Base-by-base conservation (phyloP, 1,140 invertebrate genomes). In the Augochlora pura region DNA sequence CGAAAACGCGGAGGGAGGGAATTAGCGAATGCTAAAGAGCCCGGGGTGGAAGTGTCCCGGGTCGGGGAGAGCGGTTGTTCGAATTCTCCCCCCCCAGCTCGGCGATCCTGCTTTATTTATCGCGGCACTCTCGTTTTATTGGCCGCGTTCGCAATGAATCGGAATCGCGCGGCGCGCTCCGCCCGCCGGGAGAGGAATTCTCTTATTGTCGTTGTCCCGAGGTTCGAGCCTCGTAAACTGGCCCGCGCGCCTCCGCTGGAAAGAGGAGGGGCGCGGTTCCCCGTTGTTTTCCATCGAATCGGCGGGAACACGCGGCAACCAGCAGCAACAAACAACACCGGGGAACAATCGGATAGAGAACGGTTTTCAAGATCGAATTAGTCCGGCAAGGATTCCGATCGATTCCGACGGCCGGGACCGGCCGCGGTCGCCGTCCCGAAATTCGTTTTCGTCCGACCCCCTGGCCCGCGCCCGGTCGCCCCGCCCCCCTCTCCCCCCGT, bases 1-100 rank as follows among this genome's bases (percentile, higher is more conserved):
- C 32, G 59, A 64, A 64, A 46, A 87, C 75, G 39, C 27, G n/a
- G 60, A 66, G 10, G 25, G 25, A 6, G 9, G 79, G 62, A 87
- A 85, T 87, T 83, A 85, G 79, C 67, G 76, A 83, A 85, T 83
- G 73, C 76, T 80, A 88, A 88, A 88, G 82, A 88, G 84, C 81
- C 87, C 16, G 49, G 82, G 49, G 82, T 66, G 73, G 71, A 38
- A 80, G 64, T 63, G 54, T n/a, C 23, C 21, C 39, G 23, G 60
- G 42, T 46, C 39, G 62, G 25, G 62, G n/a, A n/a, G n/a, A n/a
- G 49, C 63, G 54, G 32, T 21, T 60, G 46, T n/a, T 18, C 32
- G 54, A n/a, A n/a, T n/a, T n/a, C n/a, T n/a, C n/a, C n/a, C 8
- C 21, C 39, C 25, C n/a, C 54, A 18, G 46, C 27, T 49, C 32